A percentile compares a stretch with the other conserved stretches of the same genome.
Conservation (phyloP, 2,113 vertebrate species). For the Jaculus jaculus region DNA sequence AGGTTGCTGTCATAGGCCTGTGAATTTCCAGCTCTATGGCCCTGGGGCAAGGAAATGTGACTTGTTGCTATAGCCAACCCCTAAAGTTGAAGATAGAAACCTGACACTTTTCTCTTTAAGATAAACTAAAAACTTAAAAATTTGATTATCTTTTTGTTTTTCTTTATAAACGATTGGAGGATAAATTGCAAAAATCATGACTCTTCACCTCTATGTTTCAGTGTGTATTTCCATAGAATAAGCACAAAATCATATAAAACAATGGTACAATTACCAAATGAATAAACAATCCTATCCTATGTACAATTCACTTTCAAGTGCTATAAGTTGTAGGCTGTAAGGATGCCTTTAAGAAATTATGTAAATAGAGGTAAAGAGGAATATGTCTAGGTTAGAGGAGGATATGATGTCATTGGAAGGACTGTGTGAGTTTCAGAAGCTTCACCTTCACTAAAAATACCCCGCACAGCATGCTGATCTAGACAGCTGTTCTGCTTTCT, state of each 20-base stretch:
- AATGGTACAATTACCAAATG: conserved; percentile 12
- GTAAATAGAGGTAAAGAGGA: not conserved
- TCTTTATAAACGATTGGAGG: not conserved
- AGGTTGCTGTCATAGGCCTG: not conserved
- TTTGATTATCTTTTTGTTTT: conserved; percentile 10
- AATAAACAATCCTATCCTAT: not conserved
- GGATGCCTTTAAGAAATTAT: not conserved
- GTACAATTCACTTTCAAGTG: conserved; percentile 19
- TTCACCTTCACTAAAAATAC: not conserved
- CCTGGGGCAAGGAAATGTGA: not conserved
- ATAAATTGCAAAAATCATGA: conserved; percentile 34
- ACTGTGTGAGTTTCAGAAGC: not conserved
- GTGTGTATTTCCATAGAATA: conserved; percentile 37
- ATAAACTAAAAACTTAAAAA: not conserved
- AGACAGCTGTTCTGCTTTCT: not conserved
- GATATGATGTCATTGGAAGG: not conserved
- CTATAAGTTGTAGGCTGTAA: not conserved
- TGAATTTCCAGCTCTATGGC: not conserved
- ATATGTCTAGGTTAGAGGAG: not conserved
- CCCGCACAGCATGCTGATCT: not conserved
- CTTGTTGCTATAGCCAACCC: not conserved
- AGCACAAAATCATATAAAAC: not conserved
- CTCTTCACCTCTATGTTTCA: not conserved
- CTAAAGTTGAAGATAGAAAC: not conserved
- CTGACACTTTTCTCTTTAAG: not conserved